A percentile compares a stretch with the other conserved stretches of the same genome.
These are phyloP conservation scores for Eidolon helvum DNA, from an alignment of 2,113 vertebrate species.

Conservation along the genomic window DNA sequence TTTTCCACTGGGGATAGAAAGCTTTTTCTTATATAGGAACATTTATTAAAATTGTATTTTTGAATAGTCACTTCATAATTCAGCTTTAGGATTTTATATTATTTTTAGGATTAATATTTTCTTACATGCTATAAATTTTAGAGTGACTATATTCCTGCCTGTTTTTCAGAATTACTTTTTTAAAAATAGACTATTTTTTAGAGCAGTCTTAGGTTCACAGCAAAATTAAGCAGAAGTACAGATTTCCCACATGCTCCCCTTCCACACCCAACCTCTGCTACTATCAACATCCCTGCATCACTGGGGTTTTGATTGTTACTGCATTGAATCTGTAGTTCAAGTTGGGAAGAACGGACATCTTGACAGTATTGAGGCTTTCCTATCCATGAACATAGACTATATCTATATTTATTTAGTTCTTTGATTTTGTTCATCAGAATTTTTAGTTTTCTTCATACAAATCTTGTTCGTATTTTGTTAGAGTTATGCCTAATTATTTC, in stretches of 20 bases:
- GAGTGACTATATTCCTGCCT: not conserved
- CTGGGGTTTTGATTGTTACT: not conserved
- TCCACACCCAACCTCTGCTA: not conserved
- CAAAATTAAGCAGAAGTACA: not conserved
- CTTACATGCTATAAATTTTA: not conserved
- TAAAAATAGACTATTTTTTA: not conserved
- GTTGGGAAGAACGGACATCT: not conserved
- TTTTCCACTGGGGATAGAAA: not conserved
- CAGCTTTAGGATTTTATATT: not conserved
- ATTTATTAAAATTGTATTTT: not conserved
- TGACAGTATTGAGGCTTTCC: not conserved
- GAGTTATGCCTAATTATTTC: not conserved
- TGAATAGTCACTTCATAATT: not conserved
- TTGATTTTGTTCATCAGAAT: not conserved
- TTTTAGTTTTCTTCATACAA: not conserved
- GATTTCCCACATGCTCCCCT: not conserved
- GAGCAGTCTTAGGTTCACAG: not conserved
- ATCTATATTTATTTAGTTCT: not conserved
- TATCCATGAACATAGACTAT: not conserved
- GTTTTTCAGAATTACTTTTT: not conserved
- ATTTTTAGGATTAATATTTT: not conserved
- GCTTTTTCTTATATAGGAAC: not conserved
- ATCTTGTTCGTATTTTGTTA: not conserved
- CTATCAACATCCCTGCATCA: not conserved
- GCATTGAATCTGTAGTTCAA: not conserved